Base-by-base conservation (phyloP, 1,140 invertebrate genomes). In the Lamellibrachia luymesi region DNA sequence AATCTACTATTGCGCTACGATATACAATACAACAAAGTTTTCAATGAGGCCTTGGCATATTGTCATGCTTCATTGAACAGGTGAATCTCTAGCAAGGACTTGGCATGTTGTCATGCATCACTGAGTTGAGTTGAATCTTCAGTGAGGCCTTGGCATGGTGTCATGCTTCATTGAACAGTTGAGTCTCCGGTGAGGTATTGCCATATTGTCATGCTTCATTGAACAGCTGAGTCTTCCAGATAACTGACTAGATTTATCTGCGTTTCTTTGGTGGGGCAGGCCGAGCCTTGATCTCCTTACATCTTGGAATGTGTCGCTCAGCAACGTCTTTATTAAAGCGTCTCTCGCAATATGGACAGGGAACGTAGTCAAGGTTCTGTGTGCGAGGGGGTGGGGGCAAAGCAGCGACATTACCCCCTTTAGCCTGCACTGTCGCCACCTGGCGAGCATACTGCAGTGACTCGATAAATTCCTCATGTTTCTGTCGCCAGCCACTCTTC, bases 381-480 rank as follows among this genome's bases (percentile, higher is more conserved):
- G 96, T 94, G 0, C 98, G 97, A 5, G 98, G 98, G 5, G 98
- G 98, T 0, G 98, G 98, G 0, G 98, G 98, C 64, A 99, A 97
- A 96, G 99, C 98, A 90, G 97, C 97, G 8, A 98, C 95, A 95
- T 98, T 98, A 93, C 98, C 98, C 92, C 98, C 99, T 38, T 97
- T 97, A 1, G 98, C 98, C 93, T 99, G 96, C 95, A 98, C 97
- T 1, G 97, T 97, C 95, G 98, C 97, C n/a, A 98, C 97, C 93
- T 96, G 95, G 95, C 99, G 99, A 0, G 99, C 99, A 2, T 98
- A 98, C 38, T 98, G 97, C 93, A 99, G 98, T 0, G 98, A 97
- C 93, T 97, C 96, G 92, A 99, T 98, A 96, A 99, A 99, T 94
- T 98, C 98, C 95, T 99, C 98, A 96, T 99, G 98, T 95, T 99